Percentiles rank a stretch among this genome's conserved stretches.
phyloP scores from a whole-genome alignment of 2,797 vertebrate species.

The Anabacerthia variegaticeps region DNA sequence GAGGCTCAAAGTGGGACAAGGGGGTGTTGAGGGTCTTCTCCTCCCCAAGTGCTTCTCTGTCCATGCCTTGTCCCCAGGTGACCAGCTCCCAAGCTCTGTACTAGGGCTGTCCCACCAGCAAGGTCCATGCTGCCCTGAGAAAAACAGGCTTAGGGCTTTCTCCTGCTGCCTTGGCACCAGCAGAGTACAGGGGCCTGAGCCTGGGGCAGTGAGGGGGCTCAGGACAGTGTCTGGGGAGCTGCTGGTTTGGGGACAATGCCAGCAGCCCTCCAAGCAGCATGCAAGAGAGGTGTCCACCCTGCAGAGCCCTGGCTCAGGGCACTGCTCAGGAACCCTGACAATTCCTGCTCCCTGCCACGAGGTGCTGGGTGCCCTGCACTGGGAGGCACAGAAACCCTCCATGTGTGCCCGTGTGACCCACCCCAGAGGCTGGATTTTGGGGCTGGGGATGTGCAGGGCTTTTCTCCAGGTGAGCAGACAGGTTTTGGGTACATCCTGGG shows the following conservation, averaged over 20 bases:
- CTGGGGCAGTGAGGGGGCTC: not conserved
- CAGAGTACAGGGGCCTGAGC: rapidly evolving
- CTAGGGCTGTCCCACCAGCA: not conserved
- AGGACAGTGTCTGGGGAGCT: not conserved
- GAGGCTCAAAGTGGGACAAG: not conserved
- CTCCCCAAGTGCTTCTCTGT: not conserved
- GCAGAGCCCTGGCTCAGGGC: not conserved
- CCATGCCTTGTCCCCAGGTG: not conserved
- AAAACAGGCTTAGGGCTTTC: not conserved
- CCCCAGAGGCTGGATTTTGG: not conserved
- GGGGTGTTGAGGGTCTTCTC: not conserved
- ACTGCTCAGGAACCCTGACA: not conserved
- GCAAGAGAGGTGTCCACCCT: not conserved
- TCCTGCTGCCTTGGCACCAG: not conserved
- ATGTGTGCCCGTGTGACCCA: not conserved
- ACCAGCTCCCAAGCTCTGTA: not conserved
- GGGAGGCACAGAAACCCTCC: not conserved
- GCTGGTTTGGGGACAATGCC: not conserved
- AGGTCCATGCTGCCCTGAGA: not conserved
- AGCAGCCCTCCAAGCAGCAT: not conserved
- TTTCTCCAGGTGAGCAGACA: not conserved
- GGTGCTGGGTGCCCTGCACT: not conserved
- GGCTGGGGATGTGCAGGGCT: not conserved
- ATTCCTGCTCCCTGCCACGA: rapidly evolving
- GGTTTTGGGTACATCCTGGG: not conserved